Percentiles rank a stretch among this genome's conserved stretches.
Conservation (phyloP, 2,888 invertebrate genomes). For the Eupithecia subfuscata region DNA sequence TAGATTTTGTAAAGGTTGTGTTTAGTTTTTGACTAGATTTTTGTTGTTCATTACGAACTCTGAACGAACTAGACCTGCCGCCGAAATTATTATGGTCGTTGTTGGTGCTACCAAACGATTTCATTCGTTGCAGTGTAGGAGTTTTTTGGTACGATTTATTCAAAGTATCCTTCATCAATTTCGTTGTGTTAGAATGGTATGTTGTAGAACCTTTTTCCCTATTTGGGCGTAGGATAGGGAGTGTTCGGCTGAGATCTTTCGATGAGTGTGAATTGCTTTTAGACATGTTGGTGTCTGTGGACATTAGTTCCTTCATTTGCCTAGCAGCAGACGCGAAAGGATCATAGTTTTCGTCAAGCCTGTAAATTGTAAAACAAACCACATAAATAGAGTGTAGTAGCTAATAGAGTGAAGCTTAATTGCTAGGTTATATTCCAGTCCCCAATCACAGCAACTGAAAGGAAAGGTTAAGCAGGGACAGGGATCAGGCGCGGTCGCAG, state of each 20-base stretch:
- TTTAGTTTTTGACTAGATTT: slow-evolving; percentile 77
- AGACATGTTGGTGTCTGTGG: slow-evolving; percentile 84
- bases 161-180: slow-evolving; percentile 79
- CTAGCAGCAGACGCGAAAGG: slow-evolving; percentile 91
- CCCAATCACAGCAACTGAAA: slow-evolving; percentile 20
- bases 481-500: no score
- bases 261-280: slow-evolving; percentile 72
- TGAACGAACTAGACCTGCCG: slow-evolving; percentile 77
- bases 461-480: slow-evolving; percentile 16
- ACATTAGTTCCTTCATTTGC: slow-evolving; percentile 92
- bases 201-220: slow-evolving; percentile 70
- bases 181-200: slow-evolving; percentile 69
- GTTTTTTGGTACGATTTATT: slow-evolving; percentile 83
- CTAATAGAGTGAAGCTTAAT: neutral
- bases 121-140: slow-evolving; percentile 79
- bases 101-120: slow-evolving; percentile 77
- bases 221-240: slow-evolving; percentile 71
- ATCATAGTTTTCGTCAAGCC: slow-evolving; percentile 86
- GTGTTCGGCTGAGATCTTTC: slow-evolving; percentile 75
- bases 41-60: slow-evolving; percentile 60
- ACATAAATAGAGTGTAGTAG: neutral
- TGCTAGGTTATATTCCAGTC: neutral
- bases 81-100: slow-evolving; percentile 70
- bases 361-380: slow-evolving; percentile 53
- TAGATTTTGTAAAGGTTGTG: slow-evolving; percentile 78